Evolutionary conservation across 1,140 invertebrate species (phyloP), one percentile per base, ranked within the genome.

Genomic region (Ptiloglossa arizonensis): DNA sequence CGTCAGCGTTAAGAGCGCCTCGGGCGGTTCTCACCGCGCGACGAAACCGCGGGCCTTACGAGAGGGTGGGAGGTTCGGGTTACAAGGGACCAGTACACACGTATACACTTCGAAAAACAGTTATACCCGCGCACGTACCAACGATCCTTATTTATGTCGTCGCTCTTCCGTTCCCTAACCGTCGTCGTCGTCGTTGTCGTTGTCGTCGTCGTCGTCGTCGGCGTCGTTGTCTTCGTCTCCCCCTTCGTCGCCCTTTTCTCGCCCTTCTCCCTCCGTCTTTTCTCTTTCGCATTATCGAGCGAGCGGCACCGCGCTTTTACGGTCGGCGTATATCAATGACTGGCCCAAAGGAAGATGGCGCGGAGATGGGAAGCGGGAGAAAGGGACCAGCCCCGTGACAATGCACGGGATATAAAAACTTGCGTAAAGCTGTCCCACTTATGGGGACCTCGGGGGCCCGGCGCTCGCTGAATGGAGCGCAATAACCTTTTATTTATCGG

Each of bases 281-380:
- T 82, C 86, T 81, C 81, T 79, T 75, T 66, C 66, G 81, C 80
- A 88, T 88, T 88, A 89, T 85, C 83, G 78, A 76, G n/a, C 59
- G 64, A 62, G 38, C 69, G 73, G 73, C 82, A 75, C 17, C 78
- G 82, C 69, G 83, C 86, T 88, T 90, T 90, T 89, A 89, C 83
- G 87, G 87, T 83, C 88, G 87, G 85, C 82, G 82, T 89, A 90
- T 89, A 90, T 90, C 88, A 90, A 89, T 90, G 83, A 84, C 66
- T 50, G 71, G 71, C 80, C 77, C 41, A 62, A 74, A 80, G 71
- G 77, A 86, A 75, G 77, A 80, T 78, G 68, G 73, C 70, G 24
- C 35, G 56, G 15, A 64, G 24, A 24, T 24, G 17, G 54, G 64
- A 32, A 59, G 57, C 72, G 62, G 68, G 63, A 77, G 52, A 32